Percentiles rank a stretch among this genome's conserved stretches.
Conservation (phyloP, 2,888 invertebrate genomes). For the Morpho deidamia region DNA sequence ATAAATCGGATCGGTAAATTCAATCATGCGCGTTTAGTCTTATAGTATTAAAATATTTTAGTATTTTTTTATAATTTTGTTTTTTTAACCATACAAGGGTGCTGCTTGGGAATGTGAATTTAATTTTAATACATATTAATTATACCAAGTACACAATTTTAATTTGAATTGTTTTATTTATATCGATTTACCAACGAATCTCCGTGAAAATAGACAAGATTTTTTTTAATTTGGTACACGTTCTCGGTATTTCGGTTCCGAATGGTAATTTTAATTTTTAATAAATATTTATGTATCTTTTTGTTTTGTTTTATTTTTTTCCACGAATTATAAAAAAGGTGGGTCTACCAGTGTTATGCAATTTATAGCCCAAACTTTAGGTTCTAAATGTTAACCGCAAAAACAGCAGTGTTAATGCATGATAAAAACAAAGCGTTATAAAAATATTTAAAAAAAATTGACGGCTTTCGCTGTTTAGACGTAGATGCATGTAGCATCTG, state of each 20-base stretch:
- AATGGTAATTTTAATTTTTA: constrained; percentile 67
- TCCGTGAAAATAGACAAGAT: constrained; percentile 38
- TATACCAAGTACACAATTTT: constrained; percentile 28
- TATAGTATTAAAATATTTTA: constrained; percentile 47
- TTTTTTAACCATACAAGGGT: constrained; percentile 55
- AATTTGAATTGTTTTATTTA: constrained; percentile 20
- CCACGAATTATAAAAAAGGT: constrained; percentile 33
- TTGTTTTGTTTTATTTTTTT: constrained; percentile 55
- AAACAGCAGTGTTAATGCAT: constrained; percentile 9
- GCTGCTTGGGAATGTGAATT: constrained; percentile 54
- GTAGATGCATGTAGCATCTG: constrained; percentile 58
- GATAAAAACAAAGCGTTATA: neutral
- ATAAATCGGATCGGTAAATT: neutral
- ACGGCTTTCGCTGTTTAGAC: constrained; percentile 62
- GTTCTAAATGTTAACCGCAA: neutral
- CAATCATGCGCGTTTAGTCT: neutral
- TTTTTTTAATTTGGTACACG: constrained; percentile 41
- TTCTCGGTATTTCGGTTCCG: constrained; percentile 50
- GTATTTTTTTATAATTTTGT: constrained; percentile 55
- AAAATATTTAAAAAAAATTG: constrained; percentile 19
- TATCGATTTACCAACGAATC: constrained; percentile 45
- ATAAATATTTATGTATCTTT: constrained; percentile 75
- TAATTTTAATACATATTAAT: constrained; percentile 44
- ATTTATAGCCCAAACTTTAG: constrained; percentile 54
- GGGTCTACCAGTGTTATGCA: constrained; percentile 73